Evolutionary conservation across 2,113 vertebrate species (phyloP).

Genomic region (Rhinolophus ferrumequinum): DNA sequence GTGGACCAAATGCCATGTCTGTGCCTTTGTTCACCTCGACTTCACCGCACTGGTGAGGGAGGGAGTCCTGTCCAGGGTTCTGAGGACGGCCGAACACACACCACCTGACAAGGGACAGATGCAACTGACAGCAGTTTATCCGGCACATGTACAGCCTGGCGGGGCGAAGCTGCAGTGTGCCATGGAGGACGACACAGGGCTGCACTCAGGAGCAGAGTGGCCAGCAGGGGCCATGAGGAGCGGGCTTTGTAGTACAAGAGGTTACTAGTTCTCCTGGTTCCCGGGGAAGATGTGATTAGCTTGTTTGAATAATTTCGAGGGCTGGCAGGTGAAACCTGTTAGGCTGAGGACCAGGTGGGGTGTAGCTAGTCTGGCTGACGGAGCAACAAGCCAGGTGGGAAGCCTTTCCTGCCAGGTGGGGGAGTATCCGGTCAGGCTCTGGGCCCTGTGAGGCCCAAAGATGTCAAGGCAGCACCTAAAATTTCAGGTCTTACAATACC

Average conservation of each 20-base stretch:
- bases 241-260: neutral
- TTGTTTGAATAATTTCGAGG: neutral
- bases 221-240: neutral
- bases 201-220: neutral
- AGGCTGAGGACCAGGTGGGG: neutral
- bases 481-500: neutral
- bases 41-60: neutral
- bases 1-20: too few relatives aligned
- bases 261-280: neutral
- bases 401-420: neutral
- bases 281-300: neutral
- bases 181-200: neutral
- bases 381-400: too few relatives aligned
- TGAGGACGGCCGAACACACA: neutral
- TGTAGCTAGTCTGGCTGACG: neutral
- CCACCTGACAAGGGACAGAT: neutral
- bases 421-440: neutral
- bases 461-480: neutral
- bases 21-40: neutral
- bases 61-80: too few relatives aligned
- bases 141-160: neutral
- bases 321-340: neutral
- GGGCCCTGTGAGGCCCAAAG: neutral
- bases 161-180: neutral
- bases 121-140: accelerated